Conservation (phyloP, 2,888 invertebrate species). For the Heterodera filipjevi region DNA sequence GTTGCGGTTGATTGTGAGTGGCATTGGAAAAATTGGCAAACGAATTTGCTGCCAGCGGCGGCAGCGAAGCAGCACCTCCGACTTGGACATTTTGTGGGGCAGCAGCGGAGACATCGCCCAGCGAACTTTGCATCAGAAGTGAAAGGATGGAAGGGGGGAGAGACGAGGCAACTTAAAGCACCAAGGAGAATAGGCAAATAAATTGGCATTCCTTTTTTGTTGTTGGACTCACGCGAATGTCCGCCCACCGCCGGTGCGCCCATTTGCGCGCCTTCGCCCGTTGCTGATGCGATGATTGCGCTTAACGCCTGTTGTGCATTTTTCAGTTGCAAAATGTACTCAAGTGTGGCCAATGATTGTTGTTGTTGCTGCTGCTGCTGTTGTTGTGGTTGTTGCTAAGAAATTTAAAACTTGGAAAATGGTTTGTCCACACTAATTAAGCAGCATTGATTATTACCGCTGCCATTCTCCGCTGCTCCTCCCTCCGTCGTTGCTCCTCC, state of each 20-base stretch:
- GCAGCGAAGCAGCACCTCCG: neutral
- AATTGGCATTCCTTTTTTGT: neutral
- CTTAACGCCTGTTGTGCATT: neutral
- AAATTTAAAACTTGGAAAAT: neutral
- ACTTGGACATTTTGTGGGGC: neutral
- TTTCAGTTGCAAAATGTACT: conserved; percentile 9
- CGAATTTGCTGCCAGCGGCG: neutral
- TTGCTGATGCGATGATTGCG: conserved; percentile 5
- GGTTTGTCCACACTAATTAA: too few species aligned
- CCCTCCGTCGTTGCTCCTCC: conserved; percentile 16
- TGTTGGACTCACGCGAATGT: neutral
- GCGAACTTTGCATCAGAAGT: neutral
- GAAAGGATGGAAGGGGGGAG: neutral
- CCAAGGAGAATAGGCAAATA: neutral
- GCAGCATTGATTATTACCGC: too few species aligned
- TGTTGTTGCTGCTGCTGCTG: conserved; percentile 26
- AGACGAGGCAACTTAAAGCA: neutral
- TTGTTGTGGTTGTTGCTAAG: neutral
- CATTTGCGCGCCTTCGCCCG: neutral
- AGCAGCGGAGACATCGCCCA: neutral
- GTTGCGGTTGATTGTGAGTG: neutral
- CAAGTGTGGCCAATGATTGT: conserved; percentile 13
- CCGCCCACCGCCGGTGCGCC: neutral
- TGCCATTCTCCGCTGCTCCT: conserved; percentile 30
- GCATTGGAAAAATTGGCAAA: neutral